These are phyloP conservation scores for Psix sp. DNA, from an alignment of 1,140 invertebrate genomes.

Conservation along the genomic window DNA sequence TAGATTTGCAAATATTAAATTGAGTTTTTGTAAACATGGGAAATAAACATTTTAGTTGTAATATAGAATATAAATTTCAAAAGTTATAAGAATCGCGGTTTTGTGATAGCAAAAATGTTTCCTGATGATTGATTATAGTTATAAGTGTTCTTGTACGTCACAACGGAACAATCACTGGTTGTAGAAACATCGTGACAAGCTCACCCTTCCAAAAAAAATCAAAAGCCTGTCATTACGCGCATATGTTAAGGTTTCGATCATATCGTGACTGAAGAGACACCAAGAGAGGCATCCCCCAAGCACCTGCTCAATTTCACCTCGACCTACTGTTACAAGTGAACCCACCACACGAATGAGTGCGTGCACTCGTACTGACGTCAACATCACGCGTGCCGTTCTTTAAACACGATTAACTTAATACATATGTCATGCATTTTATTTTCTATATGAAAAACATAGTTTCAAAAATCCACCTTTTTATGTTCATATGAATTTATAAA, in stretches of 20 bases:
- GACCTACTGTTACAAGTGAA: constrained; percentile 53
- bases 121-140: constrained; percentile 40
- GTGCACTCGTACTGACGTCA: constrained; percentile 40
- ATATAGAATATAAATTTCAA: no score
- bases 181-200: constrained; percentile 58
- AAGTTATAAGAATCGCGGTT: no score
- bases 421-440: constrained; percentile 28
- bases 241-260: constrained; percentile 75
- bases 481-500: no score
- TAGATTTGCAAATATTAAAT: no score
- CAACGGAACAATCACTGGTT: constrained; percentile 70
- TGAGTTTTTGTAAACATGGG: no score
- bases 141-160: constrained; percentile 43
- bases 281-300: constrained; percentile 50
- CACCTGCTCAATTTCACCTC: constrained; percentile 66
- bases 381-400: constrained; percentile 55
- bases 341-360: constrained; percentile 26
- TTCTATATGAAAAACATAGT: neutral
- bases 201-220: constrained; percentile 73
- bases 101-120: constrained; percentile 1
- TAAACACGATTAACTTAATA: constrained; percentile 57
- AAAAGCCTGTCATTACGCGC: constrained; percentile 76
- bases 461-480: no score
- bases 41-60: no score
- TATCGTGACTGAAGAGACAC: constrained; percentile 68